Evolutionary conservation across 2,797 vertebrate genomes (phyloP).

Genomic region (Alca torda): DNA sequence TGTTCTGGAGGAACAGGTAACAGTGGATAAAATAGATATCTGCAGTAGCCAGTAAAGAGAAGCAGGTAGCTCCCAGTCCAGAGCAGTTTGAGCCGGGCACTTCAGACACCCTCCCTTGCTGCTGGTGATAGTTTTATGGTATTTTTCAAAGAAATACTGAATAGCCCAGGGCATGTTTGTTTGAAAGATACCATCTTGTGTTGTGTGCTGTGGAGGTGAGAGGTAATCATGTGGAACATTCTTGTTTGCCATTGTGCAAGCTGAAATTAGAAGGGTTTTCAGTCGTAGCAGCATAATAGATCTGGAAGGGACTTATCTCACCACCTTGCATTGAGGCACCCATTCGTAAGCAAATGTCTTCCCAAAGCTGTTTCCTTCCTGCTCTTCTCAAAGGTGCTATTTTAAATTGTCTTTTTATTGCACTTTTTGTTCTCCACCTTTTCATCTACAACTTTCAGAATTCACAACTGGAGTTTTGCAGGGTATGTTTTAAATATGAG

Average conservation of each 20-base stretch:
- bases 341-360: background rate
- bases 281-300: accelerated
- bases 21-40: background rate
- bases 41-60: background rate
- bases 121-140: background rate
- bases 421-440: background rate
- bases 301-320: background rate
- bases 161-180: background rate
- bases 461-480: background rate
- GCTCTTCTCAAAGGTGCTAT: background rate
- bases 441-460: background rate
- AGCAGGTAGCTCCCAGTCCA: background rate
- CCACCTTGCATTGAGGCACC: background rate
- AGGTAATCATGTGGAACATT: background rate
- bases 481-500: background rate
- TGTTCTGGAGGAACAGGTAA: background rate
- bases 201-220: background rate
- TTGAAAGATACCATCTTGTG: background rate
- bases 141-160: background rate
- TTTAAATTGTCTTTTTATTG: background rate
- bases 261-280: background rate
- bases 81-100: background rate
- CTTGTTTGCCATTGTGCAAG: background rate
- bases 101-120: background rate
- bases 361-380: background rate